These are phyloP conservation scores for Coelinius sp. DNA, from an alignment of 2,888 invertebrate genomes.

Conservation along the genomic window DNA sequence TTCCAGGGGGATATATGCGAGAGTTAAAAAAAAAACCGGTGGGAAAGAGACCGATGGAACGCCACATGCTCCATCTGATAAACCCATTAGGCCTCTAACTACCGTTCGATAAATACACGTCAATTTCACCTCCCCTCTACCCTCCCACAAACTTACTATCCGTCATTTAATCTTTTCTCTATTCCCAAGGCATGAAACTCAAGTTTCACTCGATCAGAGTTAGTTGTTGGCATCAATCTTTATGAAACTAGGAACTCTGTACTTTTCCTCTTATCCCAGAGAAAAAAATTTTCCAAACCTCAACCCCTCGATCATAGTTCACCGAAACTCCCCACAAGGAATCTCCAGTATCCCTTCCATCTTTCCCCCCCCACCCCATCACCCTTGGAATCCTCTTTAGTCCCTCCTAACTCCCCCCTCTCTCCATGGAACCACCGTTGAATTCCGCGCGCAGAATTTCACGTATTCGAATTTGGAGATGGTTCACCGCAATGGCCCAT, in stretches of 20 bases:
- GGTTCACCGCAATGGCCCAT: slow-evolving; percentile 45
- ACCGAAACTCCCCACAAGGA: slow-evolving; percentile 37
- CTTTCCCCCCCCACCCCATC: slow-evolving; percentile 29
- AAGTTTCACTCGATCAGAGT: neutral
- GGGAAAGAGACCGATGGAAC: neutral
- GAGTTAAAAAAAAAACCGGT: too few relatives aligned
- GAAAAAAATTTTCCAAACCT: neutral
- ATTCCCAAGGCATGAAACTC: neutral
- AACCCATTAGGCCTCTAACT: neutral
- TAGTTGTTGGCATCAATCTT: slow-evolving; percentile 21
- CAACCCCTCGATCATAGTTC: slow-evolving; percentile 5
- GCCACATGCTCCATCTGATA: slow-evolving; percentile 11
- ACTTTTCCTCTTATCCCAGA: neutral
- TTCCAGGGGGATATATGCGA: neutral
- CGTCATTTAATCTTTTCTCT: neutral
- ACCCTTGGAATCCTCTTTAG: slow-evolving; percentile 33
- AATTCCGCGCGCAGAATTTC: slow-evolving; percentile 45
- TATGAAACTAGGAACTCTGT: slow-evolving; percentile 14
- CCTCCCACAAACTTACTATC: too few relatives aligned
- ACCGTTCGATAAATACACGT: neutral
- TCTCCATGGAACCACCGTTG: neutral
- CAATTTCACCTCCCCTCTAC: neutral
- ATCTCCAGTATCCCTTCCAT: slow-evolving; percentile 40
- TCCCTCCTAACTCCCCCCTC: slow-evolving; percentile 31
- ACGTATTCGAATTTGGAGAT: slow-evolving; percentile 50